Base-by-base conservation (phyloP, 1,140 invertebrate species). In the Apocrypta bakeri region DNA sequence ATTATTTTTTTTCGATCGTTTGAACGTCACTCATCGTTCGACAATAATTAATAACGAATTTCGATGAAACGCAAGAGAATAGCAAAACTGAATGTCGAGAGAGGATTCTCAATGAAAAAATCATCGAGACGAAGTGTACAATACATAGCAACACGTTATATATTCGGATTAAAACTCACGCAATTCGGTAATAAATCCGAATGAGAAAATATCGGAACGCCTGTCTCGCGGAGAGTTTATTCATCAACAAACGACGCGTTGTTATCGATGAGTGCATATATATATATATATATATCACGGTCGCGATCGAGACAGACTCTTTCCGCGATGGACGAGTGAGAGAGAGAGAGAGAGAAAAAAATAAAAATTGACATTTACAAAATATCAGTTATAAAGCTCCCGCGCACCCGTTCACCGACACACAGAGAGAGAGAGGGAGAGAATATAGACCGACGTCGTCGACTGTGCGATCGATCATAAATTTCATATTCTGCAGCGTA, bases 401-500 rank as follows among this genome's bases (percentile, higher is more conserved):
- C 48, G 48, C 17, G 1, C 21, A 71, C 31, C 37, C n/a, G n/a
- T n/a, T n/a, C n/a, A n/a, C n/a, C n/a, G n/a, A n/a, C n/a, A n/a
- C n/a, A n/a, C n/a, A n/a, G n/a, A n/a, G n/a, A n/a, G n/a, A n/a
- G n/a, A n/a, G n/a, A n/a, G n/a, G n/a, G 25, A 4, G 33, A 37
- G 40, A 68, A 14, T 42, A 42, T 42, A 42, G 61, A 71, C 56
- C 76, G 64, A 76, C 80, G 48, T 37, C 21, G 11, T 76, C 72
- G n/a, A 11, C 48, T n/a, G 24, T n/a, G 21, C 8, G 63, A 83
- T 83, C 79, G 27, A 80, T 80, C 79, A 73, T 73, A 83, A 83
- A 83, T 83, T 83, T 79, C 82, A 73, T 37, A 74, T 56, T 48
- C 42, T 25, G 48, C 25, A 14, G 21, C 27, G 71, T 74, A 79